phyloP scores from a whole-genome alignment of 2,797 vertebrate genomes.

The Notolabrus celidotus region DNA sequence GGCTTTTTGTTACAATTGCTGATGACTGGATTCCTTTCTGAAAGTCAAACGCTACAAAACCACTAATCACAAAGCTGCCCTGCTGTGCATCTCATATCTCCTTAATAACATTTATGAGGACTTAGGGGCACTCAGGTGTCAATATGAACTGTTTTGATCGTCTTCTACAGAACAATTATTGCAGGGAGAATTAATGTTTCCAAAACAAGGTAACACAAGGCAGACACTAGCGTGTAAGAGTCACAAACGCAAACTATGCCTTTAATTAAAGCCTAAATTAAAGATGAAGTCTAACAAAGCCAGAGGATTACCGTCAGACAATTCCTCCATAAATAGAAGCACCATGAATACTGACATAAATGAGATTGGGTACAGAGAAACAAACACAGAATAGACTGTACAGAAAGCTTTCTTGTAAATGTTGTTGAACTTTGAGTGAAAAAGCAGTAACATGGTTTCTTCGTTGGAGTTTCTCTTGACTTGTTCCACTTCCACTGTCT shows the following conservation, averaged over 20 bases:
- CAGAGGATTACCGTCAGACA: conserved; percentile 28
- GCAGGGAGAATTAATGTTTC: conserved; percentile 12
- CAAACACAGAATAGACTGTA: neutral
- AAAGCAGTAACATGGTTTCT: neutral
- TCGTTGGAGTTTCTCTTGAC: neutral
- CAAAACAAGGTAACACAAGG: conserved; percentile 4
- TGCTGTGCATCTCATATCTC: neutral
- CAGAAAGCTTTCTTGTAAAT: neutral
- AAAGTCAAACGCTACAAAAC: neutral
- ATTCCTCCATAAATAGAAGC: conserved; percentile 26
- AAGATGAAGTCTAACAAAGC: conserved; percentile 48
- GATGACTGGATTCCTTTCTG: neutral
- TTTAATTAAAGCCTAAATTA: conserved; percentile 41
- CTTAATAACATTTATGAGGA: neutral
- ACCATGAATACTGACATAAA: neutral
- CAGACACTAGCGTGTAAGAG: too few relatives aligned
- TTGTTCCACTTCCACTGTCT: conserved; percentile 2
- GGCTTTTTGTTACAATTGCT: neutral
- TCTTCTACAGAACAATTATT: neutral
- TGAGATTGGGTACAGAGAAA: neutral
- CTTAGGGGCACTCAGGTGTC: neutral
- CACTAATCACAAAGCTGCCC: neutral
- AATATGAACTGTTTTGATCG: neutral
- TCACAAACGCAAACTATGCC: conserved; percentile 12
- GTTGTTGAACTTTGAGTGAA: too few relatives aligned